Percentiles rank a stretch among this genome's conserved stretches.
These are phyloP conservation scores for Lamellibrachia columna DNA, from an alignment of 2,888 invertebrate genomes.

Conservation along the genomic window DNA sequence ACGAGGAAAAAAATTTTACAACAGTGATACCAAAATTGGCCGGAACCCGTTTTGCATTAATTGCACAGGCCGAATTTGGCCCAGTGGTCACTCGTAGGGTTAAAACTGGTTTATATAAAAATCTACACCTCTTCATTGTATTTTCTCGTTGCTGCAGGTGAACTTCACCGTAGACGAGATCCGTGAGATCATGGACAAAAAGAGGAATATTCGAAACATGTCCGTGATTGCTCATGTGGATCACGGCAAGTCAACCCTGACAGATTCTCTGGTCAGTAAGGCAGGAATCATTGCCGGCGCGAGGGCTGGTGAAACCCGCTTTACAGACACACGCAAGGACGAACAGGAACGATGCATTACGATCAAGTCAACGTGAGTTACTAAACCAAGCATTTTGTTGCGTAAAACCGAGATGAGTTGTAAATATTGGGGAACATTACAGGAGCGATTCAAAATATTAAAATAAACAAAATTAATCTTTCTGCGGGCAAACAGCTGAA, in stretches of 20 bases:
- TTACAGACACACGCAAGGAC: slow-evolving; percentile 99
- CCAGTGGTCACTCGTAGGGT: too few species aligned
- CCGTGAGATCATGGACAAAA: slow-evolving; percentile 99
- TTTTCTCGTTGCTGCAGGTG: slow-evolving; percentile 76
- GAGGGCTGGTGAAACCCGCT: slow-evolving; percentile 98
- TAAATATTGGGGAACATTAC: neutral
- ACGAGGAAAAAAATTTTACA: too few species aligned
- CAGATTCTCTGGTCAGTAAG: slow-evolving; percentile 98
- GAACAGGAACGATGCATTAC: slow-evolving; percentile 99
- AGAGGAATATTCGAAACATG: slow-evolving; percentile 99
- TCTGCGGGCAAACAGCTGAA: too few species aligned
- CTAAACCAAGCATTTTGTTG: neutral
- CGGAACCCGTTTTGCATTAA: too few species aligned
- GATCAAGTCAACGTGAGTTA: slow-evolving; percentile 97
- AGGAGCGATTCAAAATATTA: neutral
- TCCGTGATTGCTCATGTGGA: slow-evolving; percentile 99
- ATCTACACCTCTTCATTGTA: neutral
- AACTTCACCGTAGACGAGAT: slow-evolving; percentile 99
- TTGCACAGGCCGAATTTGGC: too few species aligned
- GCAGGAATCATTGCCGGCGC: slow-evolving; percentile 99
- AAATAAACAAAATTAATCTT: too few species aligned
- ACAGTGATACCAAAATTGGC: too few species aligned
- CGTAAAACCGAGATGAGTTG: neutral
- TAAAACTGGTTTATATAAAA: neutral
- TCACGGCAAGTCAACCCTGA: slow-evolving; percentile 99